A percentile compares a stretch with the other conserved stretches of the same genome.
Conservation (phyloP, 2,888 invertebrate genomes). For the Drosophila pullipes region DNA sequence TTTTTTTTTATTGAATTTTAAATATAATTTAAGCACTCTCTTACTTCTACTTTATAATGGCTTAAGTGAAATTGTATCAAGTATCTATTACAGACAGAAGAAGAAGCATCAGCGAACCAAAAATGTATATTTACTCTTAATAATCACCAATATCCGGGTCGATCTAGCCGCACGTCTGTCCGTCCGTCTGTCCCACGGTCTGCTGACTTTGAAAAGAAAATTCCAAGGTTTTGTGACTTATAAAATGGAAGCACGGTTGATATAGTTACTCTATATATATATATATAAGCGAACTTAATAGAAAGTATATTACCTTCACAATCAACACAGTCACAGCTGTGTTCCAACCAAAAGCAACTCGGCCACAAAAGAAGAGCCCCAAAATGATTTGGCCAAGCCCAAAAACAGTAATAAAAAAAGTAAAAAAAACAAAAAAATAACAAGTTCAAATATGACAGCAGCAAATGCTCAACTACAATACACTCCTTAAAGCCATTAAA, state of each 20-base stretch:
- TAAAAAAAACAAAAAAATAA: neutral
- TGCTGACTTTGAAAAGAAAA: conserved; percentile 5
- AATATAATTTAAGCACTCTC: neutral
- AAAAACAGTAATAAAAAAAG: neutral
- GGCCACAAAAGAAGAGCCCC: conserved; percentile 4
- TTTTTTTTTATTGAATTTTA: neutral
- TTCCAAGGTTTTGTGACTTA: neutral
- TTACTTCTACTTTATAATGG: neutral
- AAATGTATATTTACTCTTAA: neutral
- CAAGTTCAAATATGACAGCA: neutral
- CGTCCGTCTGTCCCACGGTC: neutral
- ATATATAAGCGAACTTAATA: conserved; percentile 11
- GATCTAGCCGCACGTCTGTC: neutral
- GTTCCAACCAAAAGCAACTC: conserved; percentile 16
- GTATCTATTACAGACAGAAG: neutral
- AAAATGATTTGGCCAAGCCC: conserved; percentile 10
- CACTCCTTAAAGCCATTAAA: neutral
- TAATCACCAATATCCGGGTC: neutral
- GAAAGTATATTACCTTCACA: conserved; percentile 22
- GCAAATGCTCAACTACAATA: neutral
- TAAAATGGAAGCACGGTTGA: conserved; percentile 2
- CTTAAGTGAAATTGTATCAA: neutral
- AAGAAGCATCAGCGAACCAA: neutral
- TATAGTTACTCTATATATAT: conserved; percentile 5
- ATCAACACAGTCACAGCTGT: conserved; percentile 40